Base-by-base conservation (phyloP, 2,797 vertebrate species). In the Nothura maculosa region DNA sequence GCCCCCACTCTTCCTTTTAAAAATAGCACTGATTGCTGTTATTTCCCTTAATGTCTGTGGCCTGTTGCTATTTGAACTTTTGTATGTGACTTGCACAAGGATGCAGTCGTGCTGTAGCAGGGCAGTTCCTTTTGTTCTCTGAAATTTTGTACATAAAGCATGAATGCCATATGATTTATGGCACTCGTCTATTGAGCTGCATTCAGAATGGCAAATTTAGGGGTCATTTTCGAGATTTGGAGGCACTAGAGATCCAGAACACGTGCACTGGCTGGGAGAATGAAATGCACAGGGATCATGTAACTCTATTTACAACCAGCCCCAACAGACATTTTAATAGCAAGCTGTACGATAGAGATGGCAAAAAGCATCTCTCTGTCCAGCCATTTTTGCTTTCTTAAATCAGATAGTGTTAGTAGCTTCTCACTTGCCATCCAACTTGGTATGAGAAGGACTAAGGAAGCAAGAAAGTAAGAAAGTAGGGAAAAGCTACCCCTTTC, bases 1-100 rank as follows among this genome's bases (percentile, higher is more conserved):
- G 88, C 93, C 93, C 93, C 94, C 87, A 82, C 92, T 94, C 91
- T 93, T 92, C 93, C 87, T 81, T 95, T 96, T 96, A 96, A 93
- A 96, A 96, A 97, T 96, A 95, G 95, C 96, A 87, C 90, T 85
- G 92, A 93, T 96, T 96, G 92, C 92, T 95, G 67, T 95, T 93
- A 93, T 95, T 96, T 95, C 81, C 80, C 84, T 91, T 92, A 94
- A 87, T 91, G 91, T 81, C 94, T 94, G 93, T 92, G 89, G 83
- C 76, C 81, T 87, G 75, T 68, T 91, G 93, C 81, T 79, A 91
- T 87, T 93, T 91, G 90, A 89, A 88, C 92, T 94, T 94, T 45
- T 76, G 45, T 87, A 45, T 69, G 48, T 66, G 83, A 86, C 88
- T 82, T 81, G 54, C 52, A 30, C 42, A 81, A 92, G 43, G 82